Base-by-base conservation (phyloP, 2,888 invertebrate species). In the Troides oblongomaculatus region DNA sequence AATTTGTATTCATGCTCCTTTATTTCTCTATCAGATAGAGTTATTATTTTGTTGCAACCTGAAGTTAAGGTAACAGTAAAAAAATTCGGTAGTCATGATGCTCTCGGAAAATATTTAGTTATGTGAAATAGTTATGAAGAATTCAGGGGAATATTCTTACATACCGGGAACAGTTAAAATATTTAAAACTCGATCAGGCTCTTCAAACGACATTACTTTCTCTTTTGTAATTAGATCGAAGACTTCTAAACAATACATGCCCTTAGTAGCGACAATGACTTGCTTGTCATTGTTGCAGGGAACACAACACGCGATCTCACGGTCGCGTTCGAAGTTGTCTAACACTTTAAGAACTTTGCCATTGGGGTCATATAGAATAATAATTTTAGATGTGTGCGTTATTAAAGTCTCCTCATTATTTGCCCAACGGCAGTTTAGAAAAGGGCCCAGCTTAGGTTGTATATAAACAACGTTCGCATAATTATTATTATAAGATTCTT, bases 21-120 rank as follows among this genome's bases (percentile, higher is more conserved):
- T 7, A 93, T 78, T 70, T 90, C 88, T 71, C 82, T 86, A 21
- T 80, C 76, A 73, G 88, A 91, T 43, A 92, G 78, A 0, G 87
- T 86, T 75, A 93, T 81, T 69, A 93, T 84, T 80, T 84, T 89
- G 77, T 87, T 86, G 75, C 80, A 85, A 53, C 87, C 93, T 93
- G 84, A 43, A 74, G 71, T 30, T 10, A 5, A 58, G 0, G n/a
- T 23, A n/a, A 58, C 57, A 10, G n/a, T 58, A n/a, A n/a, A n/a
- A n/a, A 46, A 14, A 12, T 46, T 14, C 3, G 2, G 14, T 46
- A 46, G 14, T 46, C 12, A 14, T 3, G 46, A 14, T 46, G 14
- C 46, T 46, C 46, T 46, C 5, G 30, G 30, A 30, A 30, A 30
- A 30, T 39, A 39, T 10, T 10, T 10, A 39, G 39, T 7, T 30